Base-by-base conservation (phyloP, 2,888 invertebrate genomes). In the Crioceris asparagi region DNA sequence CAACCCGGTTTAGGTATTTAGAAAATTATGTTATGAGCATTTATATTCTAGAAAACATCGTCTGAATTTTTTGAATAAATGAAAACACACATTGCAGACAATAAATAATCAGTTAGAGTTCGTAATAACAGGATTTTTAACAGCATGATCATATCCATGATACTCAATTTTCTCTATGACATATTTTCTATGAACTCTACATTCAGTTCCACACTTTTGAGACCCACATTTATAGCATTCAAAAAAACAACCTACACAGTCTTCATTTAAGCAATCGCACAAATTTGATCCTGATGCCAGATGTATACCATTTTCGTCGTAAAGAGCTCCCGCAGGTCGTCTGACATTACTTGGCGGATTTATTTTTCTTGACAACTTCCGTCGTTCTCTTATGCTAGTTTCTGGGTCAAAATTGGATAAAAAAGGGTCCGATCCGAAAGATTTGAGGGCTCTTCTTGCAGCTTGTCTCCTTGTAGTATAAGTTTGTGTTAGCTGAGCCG, bases 201-300 rank as follows among this genome's bases (percentile, higher is more conserved):
- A 90, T 35, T 85, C 83, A 47, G 77, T 74, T 2, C 83, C 87
- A 62, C 88, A 90, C 59, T 84, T 85, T 16, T 64, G 64, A 0
- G 84, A 84, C 14, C 61, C 65, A 54, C 90, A 90, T 56, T 75
- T 79, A 3, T 69, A 59, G 53, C 87, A 88, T 2, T 80, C 77
- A 55, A 80, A 84, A 65, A 88, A 88, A 59, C 93, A 93, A 0
- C 93, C 93, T 1, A 74, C 68, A 52, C 93, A 93, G 8, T 69
- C 67, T 25, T 70, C 69, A 49, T 79, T 76, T 45, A 91, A 67
- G 56, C 92, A 93, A 59, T 93, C 93, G 48, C 93, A 93, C 8
- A 86, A 54, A 63, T 92, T 83, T 47, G 71, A 63, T 2, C 78
- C 77, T 17, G 74, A 74, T 11, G 65, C 63, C 15, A 77, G 66